Conservation (phyloP, 1,140 invertebrate species). For the Diorhabda carinulata region DNA sequence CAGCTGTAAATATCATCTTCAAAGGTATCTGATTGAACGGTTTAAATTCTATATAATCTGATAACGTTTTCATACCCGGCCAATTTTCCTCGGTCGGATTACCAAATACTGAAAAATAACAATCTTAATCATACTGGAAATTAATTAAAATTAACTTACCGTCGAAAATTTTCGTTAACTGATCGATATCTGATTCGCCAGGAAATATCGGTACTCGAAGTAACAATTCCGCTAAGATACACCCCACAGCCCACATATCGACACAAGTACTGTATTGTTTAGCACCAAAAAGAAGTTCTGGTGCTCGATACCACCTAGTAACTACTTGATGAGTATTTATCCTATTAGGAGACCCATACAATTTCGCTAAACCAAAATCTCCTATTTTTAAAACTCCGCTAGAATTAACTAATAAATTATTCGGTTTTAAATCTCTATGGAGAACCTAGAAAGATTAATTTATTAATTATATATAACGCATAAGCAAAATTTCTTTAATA, state of each 20-base stretch:
- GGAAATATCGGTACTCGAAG: constrained; percentile 90
- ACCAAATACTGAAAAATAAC: constrained; percentile 63
- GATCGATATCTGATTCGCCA: constrained; percentile 95
- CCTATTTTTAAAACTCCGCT: constrained; percentile 93
- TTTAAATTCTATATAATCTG: constrained; percentile 94
- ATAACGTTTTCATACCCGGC: constrained; percentile 80
- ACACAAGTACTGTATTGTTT: constrained; percentile 91
- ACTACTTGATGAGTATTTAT: constrained; percentile 99
- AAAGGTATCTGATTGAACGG: constrained; percentile 76
- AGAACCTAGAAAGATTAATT: constrained; percentile 47
- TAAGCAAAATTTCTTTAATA: not conserved
- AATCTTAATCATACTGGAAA: not conserved
- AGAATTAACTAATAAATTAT: constrained; percentile 93
- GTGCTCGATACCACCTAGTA: constrained; percentile 88
- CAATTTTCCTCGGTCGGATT: constrained; percentile 91
- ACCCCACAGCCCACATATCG: constrained; percentile 99
- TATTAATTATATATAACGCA: too few species aligned
- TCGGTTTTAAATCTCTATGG: constrained; percentile 98
- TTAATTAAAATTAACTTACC: not conserved
- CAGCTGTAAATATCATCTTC: constrained; percentile 93
- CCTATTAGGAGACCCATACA: constrained; percentile 93
- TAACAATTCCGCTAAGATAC: constrained; percentile 94
- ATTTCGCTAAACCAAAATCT: constrained; percentile 98
- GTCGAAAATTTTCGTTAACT: constrained; percentile 91
- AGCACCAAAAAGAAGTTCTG: constrained; percentile 94